These are phyloP conservation scores for Vipera ursinii DNA, from an alignment of 2,797 vertebrate genomes.

Conservation along the genomic window DNA sequence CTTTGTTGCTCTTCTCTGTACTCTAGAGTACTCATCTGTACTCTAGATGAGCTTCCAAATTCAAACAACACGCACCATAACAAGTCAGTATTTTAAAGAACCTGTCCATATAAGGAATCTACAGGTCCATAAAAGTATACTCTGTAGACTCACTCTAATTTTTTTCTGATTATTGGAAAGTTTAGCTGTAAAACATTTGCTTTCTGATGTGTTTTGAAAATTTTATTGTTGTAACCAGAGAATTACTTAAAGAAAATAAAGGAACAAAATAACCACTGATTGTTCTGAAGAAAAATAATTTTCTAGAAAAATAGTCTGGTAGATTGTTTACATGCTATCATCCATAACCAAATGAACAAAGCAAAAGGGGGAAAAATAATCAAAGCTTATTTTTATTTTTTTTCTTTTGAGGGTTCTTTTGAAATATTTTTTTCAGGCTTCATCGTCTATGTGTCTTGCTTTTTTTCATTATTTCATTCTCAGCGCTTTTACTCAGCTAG, in stretches of 20 bases:
- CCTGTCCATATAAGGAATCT: neutral
- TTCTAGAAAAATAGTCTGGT: neutral
- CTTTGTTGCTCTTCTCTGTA: too few relatives aligned
- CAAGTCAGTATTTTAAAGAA: neutral
- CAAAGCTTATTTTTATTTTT: conserved; percentile 19
- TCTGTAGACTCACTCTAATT: neutral
- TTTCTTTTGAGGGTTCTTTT: neutral
- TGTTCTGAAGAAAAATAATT: neutral
- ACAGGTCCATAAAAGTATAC: neutral
- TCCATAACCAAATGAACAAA: conserved; percentile 35
- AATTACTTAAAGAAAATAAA: conserved; percentile 6
- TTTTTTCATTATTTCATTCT: neutral
- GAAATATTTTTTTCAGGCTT: neutral
- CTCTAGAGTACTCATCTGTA: too few relatives aligned
- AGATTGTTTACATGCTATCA: neutral
- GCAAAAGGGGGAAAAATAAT: neutral
- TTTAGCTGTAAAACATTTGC: neutral
- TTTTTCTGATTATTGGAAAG: neutral
- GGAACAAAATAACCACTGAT: neutral
- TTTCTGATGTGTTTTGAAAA: neutral
- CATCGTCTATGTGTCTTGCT: neutral
- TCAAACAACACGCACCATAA: neutral
- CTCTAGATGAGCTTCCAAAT: neutral
- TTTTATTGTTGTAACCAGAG: neutral
- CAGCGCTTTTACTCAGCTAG: neutral